Conservation (phyloP, 2,797 vertebrate species). For the Chelidonichthys spinosus region DNA sequence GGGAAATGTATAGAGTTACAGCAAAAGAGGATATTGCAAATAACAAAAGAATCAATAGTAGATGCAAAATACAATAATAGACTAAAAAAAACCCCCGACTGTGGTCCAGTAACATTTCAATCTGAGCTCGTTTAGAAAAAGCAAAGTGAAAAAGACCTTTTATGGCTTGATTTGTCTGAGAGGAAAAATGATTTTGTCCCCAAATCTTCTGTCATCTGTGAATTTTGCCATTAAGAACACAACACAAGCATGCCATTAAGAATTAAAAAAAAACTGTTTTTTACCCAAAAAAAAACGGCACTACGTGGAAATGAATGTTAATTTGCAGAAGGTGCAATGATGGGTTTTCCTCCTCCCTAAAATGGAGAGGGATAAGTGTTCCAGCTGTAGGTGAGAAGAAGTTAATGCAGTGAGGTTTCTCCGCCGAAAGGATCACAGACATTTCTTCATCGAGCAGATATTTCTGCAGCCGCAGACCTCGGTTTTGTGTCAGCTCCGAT, state of each 20-base stretch:
- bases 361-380: neutral
- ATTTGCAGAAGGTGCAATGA: neutral
- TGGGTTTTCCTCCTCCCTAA: neutral
- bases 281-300: neutral
- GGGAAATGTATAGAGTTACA: too few species aligned
- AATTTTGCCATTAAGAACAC: slow-evolving; percentile 3
- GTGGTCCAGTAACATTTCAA: too few species aligned
- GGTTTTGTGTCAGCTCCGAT: slow-evolving; percentile 65
- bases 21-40: too few species aligned
- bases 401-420: slow-evolving; percentile 13
- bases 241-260: neutral
- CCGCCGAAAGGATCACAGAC: slow-evolving; percentile 40
- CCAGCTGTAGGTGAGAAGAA: slow-evolving; percentile 36
- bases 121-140: neutral
- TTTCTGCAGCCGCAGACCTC: slow-evolving; percentile 57
- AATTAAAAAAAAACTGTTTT: neutral
- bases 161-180: neutral
- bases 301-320: neutral
- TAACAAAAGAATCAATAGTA: too few species aligned
- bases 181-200: neutral
- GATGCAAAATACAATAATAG: too few species aligned
- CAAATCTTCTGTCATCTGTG: slow-evolving; percentile 13
- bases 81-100: too few species aligned
- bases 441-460: slow-evolving; percentile 53
- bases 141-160: neutral